Evolutionary conservation across 2,888 invertebrate genomes (phyloP), one percentile per base, ranked within the genome.

Genomic region (Dasypolia templi): DNA sequence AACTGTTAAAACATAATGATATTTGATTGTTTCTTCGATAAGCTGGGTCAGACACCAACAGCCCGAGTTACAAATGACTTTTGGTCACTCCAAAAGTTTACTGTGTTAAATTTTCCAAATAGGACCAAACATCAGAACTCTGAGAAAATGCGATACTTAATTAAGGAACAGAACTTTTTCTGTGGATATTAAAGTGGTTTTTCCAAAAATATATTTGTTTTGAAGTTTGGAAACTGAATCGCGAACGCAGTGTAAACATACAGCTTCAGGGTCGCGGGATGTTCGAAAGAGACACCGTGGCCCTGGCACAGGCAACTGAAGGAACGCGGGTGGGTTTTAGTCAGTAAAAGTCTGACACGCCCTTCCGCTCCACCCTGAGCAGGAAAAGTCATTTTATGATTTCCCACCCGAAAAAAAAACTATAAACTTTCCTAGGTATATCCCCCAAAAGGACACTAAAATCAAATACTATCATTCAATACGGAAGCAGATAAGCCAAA

Each of bases 401-500:
- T n/a, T n/a, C n/a, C n/a, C n/a, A n/a, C n/a, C n/a, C n/a, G n/a
- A n/a, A n/a, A n/a, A n/a, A n/a, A n/a, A n/a, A n/a, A n/a, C n/a
- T n/a, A n/a, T n/a, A n/a, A n/a, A n/a, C n/a, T n/a, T n/a, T n/a
- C n/a, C n/a, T n/a, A n/a, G n/a, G n/a, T 42, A 26, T 19, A 29
- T 12, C 26, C 32, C 14, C 26, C 0, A 61, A 78, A 78, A 53
- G 1, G 12, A 78, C 46, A 55, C 39, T 0, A 61, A 62, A 79
- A 49, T 26, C 44, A 61, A 46, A 70, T 19, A 32, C 17, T 12
- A 64, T 71, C 55, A 72, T 75, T 55, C 11, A 69, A 65, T 80
- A 79, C 80, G 76, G 75, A 82, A 82, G 19, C 65, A 79, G 67
- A 78, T 78, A 72, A 78, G 35, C 68, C 62, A 39, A 62, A 22